phyloP scores from a whole-genome alignment of 1,140 invertebrate genomes.

The Hetaerina americana region DNA sequence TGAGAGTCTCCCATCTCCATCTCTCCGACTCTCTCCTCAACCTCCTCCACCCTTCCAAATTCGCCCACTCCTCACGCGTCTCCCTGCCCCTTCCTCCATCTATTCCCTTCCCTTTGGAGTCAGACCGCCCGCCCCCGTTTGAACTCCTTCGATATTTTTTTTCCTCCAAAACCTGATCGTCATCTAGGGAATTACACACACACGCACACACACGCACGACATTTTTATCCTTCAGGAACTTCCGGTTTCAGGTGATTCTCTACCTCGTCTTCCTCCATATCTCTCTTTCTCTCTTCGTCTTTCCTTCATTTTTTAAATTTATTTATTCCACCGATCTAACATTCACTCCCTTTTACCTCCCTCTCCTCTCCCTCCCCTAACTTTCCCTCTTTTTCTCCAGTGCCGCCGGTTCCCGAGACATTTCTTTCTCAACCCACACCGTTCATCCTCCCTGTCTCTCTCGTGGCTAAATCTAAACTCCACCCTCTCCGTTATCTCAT shows the following conservation, averaged over 20 bases:
- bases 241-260: neutral
- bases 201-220: too few species aligned
- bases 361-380: neutral
- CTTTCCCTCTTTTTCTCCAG: neutral
- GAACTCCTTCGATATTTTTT: too few species aligned
- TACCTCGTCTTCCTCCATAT: neutral
- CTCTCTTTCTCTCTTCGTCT: neutral
- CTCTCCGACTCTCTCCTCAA: too few species aligned
- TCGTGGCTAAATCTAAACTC: too few species aligned
- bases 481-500: too few species aligned
- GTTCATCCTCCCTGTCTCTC: too few species aligned
- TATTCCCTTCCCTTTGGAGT: neutral
- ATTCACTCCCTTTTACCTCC: neutral
- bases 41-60: too few species aligned
- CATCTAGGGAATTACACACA: too few species aligned
- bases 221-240: neutral
- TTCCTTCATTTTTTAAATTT: too few species aligned
- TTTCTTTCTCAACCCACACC: too few species aligned
- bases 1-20: too few species aligned
- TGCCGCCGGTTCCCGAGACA: too few species aligned
- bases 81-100: neutral
- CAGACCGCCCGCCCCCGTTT: neutral
- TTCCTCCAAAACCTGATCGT: neutral
- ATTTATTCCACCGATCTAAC: neutral
- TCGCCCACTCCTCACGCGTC: neutral